Evolutionary conservation across 2,888 invertebrate species (phyloP), one percentile per base, ranked within the genome.

Genomic region (Tipula vernalis): DNA sequence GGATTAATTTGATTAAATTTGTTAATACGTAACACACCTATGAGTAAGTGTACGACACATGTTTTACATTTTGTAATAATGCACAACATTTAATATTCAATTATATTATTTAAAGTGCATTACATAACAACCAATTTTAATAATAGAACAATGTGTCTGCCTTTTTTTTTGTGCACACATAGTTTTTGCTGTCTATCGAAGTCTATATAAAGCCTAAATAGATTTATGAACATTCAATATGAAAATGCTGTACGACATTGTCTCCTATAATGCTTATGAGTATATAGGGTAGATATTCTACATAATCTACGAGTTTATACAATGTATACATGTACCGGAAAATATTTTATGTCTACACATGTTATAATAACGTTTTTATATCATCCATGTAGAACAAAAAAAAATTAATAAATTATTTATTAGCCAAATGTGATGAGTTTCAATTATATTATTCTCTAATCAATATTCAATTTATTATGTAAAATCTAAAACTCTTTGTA

Each of bases 351-450:
- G 71, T 71, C 71, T 71, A 71, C 71, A 71, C 71, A 71, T 71
- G 71, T 71, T 28, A 18, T 18, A 18, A 51, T 51, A 71, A 71
- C 71, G 71, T 71, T 28, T 71, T 28, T 28, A 71, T 71, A 12
- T 28, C 71, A 71, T 28, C 28, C 71, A 71, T n/a, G n/a, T 71
- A 71, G 71, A 71, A 71, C 71, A 71, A 71, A 71, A 71, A 71
- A 71, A 71, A 71, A 71, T 71, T 71, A 71, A 28, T 71, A 71
- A 71, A 71, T 71, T 28, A 71, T 71, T 71, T 71, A 71, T 71
- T 71, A 71, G 71, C 71, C 71, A 71, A 71, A 71, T 71, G 71
- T 71, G 71, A 71, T 71, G 71, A 71, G 71, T 71, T 71, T 71
- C 71, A 71, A 71, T 71, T 71, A 71, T 71, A 28, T 71, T 71